Percentiles rank a stretch among this genome's conserved stretches.
These are phyloP conservation scores for Epinotia ramella DNA, from an alignment of 2,888 invertebrate species.

Conservation along the genomic window DNA sequence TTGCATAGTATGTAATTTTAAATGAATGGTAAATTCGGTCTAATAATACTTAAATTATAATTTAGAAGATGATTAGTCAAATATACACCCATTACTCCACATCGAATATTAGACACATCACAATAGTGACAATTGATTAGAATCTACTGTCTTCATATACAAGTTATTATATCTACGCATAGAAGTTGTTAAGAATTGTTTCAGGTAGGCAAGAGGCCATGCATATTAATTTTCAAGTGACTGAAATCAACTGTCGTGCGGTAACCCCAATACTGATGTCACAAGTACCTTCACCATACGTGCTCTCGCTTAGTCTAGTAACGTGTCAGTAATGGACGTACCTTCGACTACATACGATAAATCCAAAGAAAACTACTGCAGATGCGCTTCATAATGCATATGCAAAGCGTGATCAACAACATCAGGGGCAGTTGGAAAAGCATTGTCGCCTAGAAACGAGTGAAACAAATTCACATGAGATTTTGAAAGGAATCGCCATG, in stretches of 20 bases:
- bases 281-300: constrained; percentile 72
- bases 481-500: constrained; percentile 57
- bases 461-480: constrained; percentile 78
- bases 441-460: constrained; percentile 85
- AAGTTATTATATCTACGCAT: not conserved
- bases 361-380: constrained; percentile 87
- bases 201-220: constrained; percentile 22
- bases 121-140: constrained; percentile 31
- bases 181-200: constrained; percentile 11
- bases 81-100: constrained; percentile 79
- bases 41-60: constrained; percentile 5
- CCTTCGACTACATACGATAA: constrained; percentile 85
- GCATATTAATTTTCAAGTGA: constrained; percentile 23
- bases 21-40: constrained; percentile 31
- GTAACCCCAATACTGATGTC: constrained; percentile 47
- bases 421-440: constrained; percentile 86
- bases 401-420: constrained; percentile 87
- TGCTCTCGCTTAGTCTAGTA: constrained; percentile 74
- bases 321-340: constrained; percentile 84
- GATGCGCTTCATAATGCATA: constrained; percentile 86
- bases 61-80: constrained; percentile 66
- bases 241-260: constrained; percentile 38
- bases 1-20: constrained; percentile 28
- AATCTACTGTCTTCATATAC: not conserved
- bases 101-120: constrained; percentile 46